A percentile compares a stretch with the other conserved stretches of the same genome.
Conservation (phyloP, 2,797 vertebrate genomes). For the Iguana delicatissima region DNA sequence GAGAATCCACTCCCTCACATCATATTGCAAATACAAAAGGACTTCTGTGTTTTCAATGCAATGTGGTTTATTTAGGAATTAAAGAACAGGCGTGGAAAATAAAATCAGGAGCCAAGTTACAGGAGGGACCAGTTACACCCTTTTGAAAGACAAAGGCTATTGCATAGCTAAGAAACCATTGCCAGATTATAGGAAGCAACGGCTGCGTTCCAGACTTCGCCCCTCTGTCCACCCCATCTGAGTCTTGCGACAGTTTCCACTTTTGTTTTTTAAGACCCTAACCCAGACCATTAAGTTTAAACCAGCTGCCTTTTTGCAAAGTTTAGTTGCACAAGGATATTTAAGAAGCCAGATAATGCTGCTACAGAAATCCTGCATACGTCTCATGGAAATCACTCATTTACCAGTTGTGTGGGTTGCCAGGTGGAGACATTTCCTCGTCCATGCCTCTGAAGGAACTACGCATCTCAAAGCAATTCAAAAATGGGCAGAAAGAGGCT, state of each 20-base stretch:
- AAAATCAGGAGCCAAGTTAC: background rate
- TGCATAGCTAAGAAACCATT: too few relatives aligned
- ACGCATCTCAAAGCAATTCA: background rate
- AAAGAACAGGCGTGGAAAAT: background rate
- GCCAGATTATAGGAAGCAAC: background rate
- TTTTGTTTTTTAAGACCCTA: background rate
- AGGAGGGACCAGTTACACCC: background rate
- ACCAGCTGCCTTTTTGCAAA: background rate
- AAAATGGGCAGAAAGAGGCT: background rate
- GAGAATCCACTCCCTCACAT: accelerated
- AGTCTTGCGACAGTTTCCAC: background rate
- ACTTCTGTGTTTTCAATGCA: background rate
- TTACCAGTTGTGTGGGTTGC: background rate
- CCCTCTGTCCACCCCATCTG: background rate
- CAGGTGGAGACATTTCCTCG: too few relatives aligned
- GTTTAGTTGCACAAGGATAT: background rate
- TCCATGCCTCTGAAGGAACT: background rate
- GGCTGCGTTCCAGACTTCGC: too few relatives aligned
- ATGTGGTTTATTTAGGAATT: background rate
- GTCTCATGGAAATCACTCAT: background rate
- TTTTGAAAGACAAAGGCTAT: background rate
- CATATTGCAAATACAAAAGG: background rate
- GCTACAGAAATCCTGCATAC: background rate
- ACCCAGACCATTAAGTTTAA: background rate
- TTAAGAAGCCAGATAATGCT: background rate